Conservation (phyloP, 2,113 vertebrate genomes). For the Galemys pyrenaicus region DNA sequence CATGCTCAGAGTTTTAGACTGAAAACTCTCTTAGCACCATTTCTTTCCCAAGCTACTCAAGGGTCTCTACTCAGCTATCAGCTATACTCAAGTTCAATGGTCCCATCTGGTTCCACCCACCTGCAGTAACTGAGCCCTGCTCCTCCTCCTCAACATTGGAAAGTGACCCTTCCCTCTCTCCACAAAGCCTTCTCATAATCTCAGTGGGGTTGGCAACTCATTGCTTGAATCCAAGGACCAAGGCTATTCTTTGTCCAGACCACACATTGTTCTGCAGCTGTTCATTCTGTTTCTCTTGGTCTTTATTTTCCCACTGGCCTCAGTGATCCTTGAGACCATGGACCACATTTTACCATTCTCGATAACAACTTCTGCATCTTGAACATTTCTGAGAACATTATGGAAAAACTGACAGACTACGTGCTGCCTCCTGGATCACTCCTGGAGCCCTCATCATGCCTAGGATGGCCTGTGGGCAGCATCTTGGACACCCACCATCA, state of each 20-base stretch:
- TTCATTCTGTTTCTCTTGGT: not conserved
- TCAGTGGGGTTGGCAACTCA: not conserved
- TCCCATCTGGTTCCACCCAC: not conserved
- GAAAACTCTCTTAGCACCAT: not conserved
- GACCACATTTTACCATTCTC: not conserved
- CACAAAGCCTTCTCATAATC: not conserved
- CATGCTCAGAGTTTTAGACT: not conserved
- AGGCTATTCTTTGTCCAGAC: not conserved
- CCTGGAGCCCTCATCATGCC: not conserved
- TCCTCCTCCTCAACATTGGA: not conserved
- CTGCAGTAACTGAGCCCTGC: not conserved
- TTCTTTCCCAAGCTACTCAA: not conserved
- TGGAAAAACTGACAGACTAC: not conserved
- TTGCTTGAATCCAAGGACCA: not conserved
- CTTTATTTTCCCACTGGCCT: not conserved
- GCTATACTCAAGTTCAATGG: too few species aligned
- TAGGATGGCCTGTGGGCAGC: not conserved
- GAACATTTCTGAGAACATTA: not conserved
- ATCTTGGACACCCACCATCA: not conserved
- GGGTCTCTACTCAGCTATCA: too few species aligned
- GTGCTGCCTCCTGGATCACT: conserved; percentile 12
- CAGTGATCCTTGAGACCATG: not conserved
- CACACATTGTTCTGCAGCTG: not conserved
- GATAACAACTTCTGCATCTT: not conserved
- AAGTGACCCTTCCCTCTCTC: not conserved